Evolutionary conservation across 2,888 invertebrate species (phyloP).

Genomic region (Lasius fuliginosus): DNA sequence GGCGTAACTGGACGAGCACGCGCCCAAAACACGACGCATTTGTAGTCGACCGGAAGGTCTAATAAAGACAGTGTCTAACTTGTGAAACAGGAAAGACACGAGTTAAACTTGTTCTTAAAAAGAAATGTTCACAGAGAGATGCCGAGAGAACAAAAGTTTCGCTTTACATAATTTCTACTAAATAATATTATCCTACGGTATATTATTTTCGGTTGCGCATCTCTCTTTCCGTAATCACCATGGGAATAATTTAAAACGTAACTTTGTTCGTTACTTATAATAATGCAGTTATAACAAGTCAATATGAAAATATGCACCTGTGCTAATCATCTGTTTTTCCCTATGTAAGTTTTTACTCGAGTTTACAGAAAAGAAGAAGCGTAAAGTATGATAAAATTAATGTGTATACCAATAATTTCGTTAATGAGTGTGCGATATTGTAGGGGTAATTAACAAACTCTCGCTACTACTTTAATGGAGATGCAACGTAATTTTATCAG

Average conservation of each 20-base stretch:
- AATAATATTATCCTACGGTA: not conserved
- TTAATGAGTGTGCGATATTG: not conserved
- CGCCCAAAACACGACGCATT: not conserved
- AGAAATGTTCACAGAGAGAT: not conserved
- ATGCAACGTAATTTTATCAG: not conserved
- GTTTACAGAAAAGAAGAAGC: not conserved
- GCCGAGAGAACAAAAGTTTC: not conserved
- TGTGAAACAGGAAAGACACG: not conserved
- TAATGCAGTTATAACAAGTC: not conserved
- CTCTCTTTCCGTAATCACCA: not conserved
- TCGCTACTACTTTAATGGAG: not conserved
- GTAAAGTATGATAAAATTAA: not conserved
- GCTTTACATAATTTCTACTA: not conserved
- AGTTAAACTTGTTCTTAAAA: conserved; percentile 4
- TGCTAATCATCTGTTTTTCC: not conserved
- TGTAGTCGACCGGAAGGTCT: not conserved
- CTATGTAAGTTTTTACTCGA: too few relatives aligned
- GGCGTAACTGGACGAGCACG: conserved; percentile 28
- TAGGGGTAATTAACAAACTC: not conserved
- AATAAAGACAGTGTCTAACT: not conserved
- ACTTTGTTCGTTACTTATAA: not conserved
- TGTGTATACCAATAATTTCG: not conserved
- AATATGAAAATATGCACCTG: not conserved
- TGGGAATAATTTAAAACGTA: not conserved
- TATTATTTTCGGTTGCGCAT: not conserved